A percentile compares a stretch with the other conserved stretches of the same genome.
Evolutionary conservation across 64 coral and sea anemone species (phyloP).

Genomic region (Hydrozoanthus tunicans): DNA sequence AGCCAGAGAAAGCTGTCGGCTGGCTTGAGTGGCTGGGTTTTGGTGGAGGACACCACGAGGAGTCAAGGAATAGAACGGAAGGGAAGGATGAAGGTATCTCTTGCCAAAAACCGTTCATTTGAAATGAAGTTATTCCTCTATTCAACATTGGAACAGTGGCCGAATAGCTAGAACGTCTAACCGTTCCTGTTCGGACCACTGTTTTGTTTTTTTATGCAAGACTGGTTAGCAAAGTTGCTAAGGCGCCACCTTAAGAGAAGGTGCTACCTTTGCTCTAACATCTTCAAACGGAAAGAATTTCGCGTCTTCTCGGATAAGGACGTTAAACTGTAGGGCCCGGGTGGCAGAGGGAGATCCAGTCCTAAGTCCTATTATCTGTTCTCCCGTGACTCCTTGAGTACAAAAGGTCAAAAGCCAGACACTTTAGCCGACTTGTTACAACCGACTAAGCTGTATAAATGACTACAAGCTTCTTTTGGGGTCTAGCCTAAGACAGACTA

Average conservation of each 20-base stretch:
- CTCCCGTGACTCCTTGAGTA: no score
- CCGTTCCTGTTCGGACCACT: not conserved
- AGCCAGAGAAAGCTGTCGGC: not conserved
- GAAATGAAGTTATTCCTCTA: not conserved
- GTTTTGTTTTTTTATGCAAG: no score
- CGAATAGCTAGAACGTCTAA: not conserved
- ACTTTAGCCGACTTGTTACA: no score
- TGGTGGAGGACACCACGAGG: slow-evolving; percentile 31
- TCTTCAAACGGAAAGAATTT: not conserved
- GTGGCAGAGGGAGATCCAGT: no score
- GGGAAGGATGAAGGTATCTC: slow-evolving; percentile 27
- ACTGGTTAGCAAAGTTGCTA: not conserved
- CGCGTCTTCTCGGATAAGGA: not conserved
- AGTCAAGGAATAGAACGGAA: not conserved
- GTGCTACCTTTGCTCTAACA: no score
- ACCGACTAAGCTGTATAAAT: no score
- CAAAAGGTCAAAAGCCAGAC: no score
- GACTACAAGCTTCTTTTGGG: no score
- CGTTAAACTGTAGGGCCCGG: no score
- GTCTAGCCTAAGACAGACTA: no score
- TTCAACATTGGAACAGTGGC: not conserved
- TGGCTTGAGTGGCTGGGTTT: slow-evolving; percentile 44
- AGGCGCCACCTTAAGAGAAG: not conserved
- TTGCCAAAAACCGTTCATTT: not conserved
- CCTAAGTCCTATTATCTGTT: no score